Evolutionary conservation across 1,140 invertebrate species (phyloP).

Genomic region (Holcopasites calliopsidis): DNA sequence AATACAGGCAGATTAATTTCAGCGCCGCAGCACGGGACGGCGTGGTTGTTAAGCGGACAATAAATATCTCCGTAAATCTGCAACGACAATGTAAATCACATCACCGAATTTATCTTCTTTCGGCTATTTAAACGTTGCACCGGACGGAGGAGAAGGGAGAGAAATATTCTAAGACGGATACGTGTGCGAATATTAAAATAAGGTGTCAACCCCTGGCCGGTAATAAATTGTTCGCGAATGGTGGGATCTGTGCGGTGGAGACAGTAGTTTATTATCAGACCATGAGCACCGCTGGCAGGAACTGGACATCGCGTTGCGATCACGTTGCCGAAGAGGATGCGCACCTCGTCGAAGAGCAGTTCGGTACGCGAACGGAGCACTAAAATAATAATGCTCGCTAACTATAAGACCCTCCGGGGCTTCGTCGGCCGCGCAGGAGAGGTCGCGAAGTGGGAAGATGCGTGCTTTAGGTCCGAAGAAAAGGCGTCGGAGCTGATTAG

Average conservation of each 20-base stretch:
- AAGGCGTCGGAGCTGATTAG: slow-evolving; percentile 73
- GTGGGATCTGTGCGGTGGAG: not conserved
- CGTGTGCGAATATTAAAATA: slow-evolving; percentile 36
- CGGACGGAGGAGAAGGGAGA: not conserved
- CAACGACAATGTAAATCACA: slow-evolving; percentile 52
- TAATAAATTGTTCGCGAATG: slow-evolving; percentile 38
- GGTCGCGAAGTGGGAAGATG: slow-evolving; percentile 47
- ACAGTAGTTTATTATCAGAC: not conserved
- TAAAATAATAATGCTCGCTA: slow-evolving; percentile 67
- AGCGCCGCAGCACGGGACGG: slow-evolving; percentile 1
- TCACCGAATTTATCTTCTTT: slow-evolving; percentile 34
- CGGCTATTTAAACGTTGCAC: slow-evolving; percentile 6
- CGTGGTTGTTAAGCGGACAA: slow-evolving; percentile 38
- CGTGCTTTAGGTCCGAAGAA: slow-evolving; percentile 59
- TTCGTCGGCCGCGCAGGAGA: slow-evolving; percentile 39
- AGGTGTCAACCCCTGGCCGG: not conserved
- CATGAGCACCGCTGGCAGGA: slow-evolving; percentile 44
- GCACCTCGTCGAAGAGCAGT: slow-evolving; percentile 36
- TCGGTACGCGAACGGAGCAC: slow-evolving; percentile 50
- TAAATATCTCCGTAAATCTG: slow-evolving; percentile 49
- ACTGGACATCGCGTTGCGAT: slow-evolving; percentile 41
- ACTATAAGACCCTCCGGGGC: slow-evolving; percentile 38
- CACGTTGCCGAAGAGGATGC: slow-evolving; percentile 37
- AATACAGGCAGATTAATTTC: slow-evolving; percentile 53
- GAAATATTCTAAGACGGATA: slow-evolving; percentile 22